Evolutionary conservation across 1,140 invertebrate genomes (phyloP), one percentile per base, ranked within the genome.

Genomic region (Euura saliciscinereae): DNA sequence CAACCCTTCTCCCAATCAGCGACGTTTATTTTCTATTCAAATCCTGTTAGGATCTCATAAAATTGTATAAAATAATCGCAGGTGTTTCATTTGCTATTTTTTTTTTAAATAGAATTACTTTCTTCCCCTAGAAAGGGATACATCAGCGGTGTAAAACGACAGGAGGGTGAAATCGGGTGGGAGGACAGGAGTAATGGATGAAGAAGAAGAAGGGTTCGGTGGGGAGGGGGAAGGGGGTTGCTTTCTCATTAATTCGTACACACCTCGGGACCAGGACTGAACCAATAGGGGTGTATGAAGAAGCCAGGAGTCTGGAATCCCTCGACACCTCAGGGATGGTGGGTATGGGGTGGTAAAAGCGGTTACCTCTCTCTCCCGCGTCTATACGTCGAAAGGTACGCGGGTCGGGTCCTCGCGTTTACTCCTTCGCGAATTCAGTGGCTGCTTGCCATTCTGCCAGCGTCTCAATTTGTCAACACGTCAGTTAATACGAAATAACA

Each of bases 381-480:
- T 28, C 28, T 28, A n/a, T 28, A n/a, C 51, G 3, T 59, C 51
- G 51, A 59, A n/a, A 8, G 8, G 6, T 4, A n/a, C 51, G 51
- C 51, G 51, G 51, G 6, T 59, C 13, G 8, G 6, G 13, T n/a
- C 3, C 3, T n/a, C 8, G 51, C 51, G 51, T 28, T 28, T 28
- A 28, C 28, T 28, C 28, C 28, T 28, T 28, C 28, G 28, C 28
- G 59, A 64, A 64, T 64, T 64, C 59, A 13, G 13, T 10, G 13
- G 59, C 59, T 64, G 59, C 59, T 64, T 64, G 59, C 59, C 13
- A 64, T 64, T 64, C 59, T 13, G 59, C 59, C 13, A 13, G 28
- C 66, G 66, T 67, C 66, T 67, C 28, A 67, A 67, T 67, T 67
- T 67, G 66, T 67, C 66, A 67, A 67, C 66, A 44, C 42, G 66